These are phyloP conservation scores for Cydia fagiglandana DNA, from an alignment of 1,140 invertebrate species.

Conservation along the genomic window DNA sequence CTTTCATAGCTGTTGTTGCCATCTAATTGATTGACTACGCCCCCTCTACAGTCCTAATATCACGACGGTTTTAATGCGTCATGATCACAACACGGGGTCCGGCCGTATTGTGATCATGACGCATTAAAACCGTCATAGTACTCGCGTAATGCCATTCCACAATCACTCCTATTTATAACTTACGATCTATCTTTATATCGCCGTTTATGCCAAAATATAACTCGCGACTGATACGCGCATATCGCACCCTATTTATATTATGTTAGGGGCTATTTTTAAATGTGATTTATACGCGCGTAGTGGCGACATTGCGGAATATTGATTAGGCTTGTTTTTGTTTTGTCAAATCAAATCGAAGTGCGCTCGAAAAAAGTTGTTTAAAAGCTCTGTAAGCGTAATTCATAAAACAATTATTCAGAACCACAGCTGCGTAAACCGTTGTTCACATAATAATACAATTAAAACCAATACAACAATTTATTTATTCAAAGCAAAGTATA, in stretches of 20 bases:
- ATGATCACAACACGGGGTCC: no score
- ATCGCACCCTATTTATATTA: constrained; percentile 1
- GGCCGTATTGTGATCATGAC: no score
- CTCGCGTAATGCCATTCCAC: constrained; percentile 6
- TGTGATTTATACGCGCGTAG: not conserved
- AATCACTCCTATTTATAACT: constrained; percentile 14
- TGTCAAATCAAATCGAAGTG: not conserved
- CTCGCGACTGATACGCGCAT: not conserved
- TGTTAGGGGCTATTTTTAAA: not conserved
- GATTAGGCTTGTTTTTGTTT: constrained; percentile 4
- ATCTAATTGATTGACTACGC: no score
- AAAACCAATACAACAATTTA: no score
- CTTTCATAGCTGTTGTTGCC: no score
- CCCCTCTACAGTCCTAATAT: not conserved
- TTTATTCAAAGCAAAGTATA: no score
- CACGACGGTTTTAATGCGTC: no score
- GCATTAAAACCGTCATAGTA: not conserved
- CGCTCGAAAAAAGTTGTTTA: not conserved
- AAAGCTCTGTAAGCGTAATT: no score
- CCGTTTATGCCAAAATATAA: constrained; percentile 11
- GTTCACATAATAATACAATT: no score
- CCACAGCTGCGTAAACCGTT: no score
- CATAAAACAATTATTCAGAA: no score
- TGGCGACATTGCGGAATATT: not conserved
- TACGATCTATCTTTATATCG: constrained; percentile 2